Percentiles rank a stretch among this genome's conserved stretches.
Evolutionary conservation across 1,140 invertebrate species (phyloP).

Genomic region (Drosophila fuyamai): DNA sequence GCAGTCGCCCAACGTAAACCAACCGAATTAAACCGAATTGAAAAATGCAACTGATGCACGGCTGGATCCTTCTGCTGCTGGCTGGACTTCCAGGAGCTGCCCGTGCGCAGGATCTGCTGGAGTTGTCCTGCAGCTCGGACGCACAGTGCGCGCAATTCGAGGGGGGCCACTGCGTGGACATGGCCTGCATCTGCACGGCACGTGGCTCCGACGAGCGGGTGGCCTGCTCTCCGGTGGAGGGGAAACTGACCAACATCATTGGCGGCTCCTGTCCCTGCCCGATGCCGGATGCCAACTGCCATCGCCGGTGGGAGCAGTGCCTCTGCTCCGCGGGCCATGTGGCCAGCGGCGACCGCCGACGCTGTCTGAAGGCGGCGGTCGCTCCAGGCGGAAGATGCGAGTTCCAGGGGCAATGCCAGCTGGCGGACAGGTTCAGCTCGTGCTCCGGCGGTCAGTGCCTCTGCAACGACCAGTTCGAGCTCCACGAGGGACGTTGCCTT

Average conservation of each 20-base stretch:
- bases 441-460: constrained; percentile 48
- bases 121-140: constrained; percentile 50
- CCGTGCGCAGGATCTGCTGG: constrained; percentile 40
- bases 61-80: not conserved
- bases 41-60: constrained; percentile 23
- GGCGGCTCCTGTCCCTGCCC: constrained; percentile 71
- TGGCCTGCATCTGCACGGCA: constrained; percentile 36
- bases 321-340: constrained; percentile 44
- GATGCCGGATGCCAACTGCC: constrained; percentile 50
- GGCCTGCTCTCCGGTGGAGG: constrained; percentile 42
- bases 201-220: constrained; percentile 7
- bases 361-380: constrained; percentile 54
- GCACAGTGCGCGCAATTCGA: constrained; percentile 41
- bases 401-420: constrained; percentile 54
- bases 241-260: constrained; percentile 67
- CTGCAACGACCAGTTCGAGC: constrained; percentile 55
- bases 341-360: constrained; percentile 66
- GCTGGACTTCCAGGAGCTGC: not conserved
- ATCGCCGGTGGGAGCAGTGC: constrained; percentile 47
- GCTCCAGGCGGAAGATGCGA: constrained; percentile 51
- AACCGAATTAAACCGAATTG: not conserved
- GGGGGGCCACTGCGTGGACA: constrained; percentile 25
- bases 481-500: constrained; percentile 50
- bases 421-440: constrained; percentile 43
- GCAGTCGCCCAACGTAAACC: not conserved